Base-by-base conservation (phyloP, 2,888 invertebrate species). In the Trichopria drosophilae region DNA sequence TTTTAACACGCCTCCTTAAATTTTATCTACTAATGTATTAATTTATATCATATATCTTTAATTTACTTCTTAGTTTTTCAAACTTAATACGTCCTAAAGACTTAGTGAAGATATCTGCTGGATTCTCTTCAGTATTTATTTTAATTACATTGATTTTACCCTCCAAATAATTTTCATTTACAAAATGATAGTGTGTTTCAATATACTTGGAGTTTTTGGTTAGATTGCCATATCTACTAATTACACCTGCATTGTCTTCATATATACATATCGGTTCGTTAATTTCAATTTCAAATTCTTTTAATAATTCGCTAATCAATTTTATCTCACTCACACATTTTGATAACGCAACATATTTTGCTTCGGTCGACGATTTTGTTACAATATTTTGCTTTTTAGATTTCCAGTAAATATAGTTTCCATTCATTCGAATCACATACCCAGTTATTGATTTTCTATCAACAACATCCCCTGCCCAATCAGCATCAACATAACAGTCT, bases 381-480 rank as follows among this genome's bases (percentile, higher is more conserved):
- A 34, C 39, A 39, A 10, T 29, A 5, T 29, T 13, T 29, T 29
- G 9, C 13, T 29, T 29, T 7, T 29, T 29, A 5, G 29, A 29
- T 29, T 29, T 29, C 29, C 29, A 29, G 15, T 24, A 39, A 5
- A 26, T 13, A 9, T 1, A 6, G 7, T 39, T 39, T 9, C 39
- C 39, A 23, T 39, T 7, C 4, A 39, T 39, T 12, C 13, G 10
- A 13, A 39, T 39, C 26, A 39, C 39, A 39, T 39, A 26, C 1
- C 39, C 39, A 4, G 39, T 39, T 0, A 46, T 53, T 1, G 55
- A 56, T 13, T 46, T 53, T 10, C 52, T 15, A 23, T 61, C 57
- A 1, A 31, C 9, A 28, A 50, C 57, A 51, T 68, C 68, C 7
- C 66, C 69, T 57, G 69, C 71, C 59, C 64, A 70, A 44, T 71